Evolutionary conservation across 2,888 invertebrate genomes (phyloP).

Genomic region (Priocnemis perturbator): DNA sequence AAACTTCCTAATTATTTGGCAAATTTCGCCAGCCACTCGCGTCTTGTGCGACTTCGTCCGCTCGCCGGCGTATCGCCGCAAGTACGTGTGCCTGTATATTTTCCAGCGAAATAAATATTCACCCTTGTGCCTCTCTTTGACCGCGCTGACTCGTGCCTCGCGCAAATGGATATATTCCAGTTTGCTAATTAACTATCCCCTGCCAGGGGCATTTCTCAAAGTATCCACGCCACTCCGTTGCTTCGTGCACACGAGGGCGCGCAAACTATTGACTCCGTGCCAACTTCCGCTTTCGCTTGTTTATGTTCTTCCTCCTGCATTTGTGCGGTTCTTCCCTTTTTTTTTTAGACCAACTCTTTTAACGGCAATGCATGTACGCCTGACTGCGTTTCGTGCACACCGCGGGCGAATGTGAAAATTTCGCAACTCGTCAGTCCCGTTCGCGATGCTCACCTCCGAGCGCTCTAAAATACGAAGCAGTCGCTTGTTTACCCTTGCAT

Average conservation of each 20-base stretch:
- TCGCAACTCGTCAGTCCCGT: not conserved
- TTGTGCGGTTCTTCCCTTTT: not conserved
- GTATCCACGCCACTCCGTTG: not conserved
- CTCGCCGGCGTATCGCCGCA: not conserved
- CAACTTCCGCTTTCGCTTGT: not conserved
- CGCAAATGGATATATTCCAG: not conserved
- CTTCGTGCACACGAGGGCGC: not conserved
- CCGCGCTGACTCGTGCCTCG: not conserved
- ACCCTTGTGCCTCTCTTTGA: too few relatives aligned
- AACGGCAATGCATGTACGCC: too few relatives aligned
- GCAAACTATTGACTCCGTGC: slow-evolving; percentile 5
- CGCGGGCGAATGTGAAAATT: slow-evolving; percentile 3
- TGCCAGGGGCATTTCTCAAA: not conserved
- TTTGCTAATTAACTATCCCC: slow-evolving; percentile 2
- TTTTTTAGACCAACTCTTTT: not conserved
- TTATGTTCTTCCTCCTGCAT: not conserved
- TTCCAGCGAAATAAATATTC: too few relatives aligned
- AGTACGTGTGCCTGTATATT: too few relatives aligned
- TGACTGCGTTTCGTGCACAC: not conserved
- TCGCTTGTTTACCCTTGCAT: slow-evolving; percentile 8
- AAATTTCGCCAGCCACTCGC: not conserved
- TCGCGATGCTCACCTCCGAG: not conserved
- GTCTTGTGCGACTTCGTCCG: not conserved
- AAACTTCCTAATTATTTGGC: too few relatives aligned
- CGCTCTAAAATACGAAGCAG: not conserved